Evolutionary conservation across 1,140 invertebrate species (phyloP).

Genomic region (Atta cephalotes): DNA sequence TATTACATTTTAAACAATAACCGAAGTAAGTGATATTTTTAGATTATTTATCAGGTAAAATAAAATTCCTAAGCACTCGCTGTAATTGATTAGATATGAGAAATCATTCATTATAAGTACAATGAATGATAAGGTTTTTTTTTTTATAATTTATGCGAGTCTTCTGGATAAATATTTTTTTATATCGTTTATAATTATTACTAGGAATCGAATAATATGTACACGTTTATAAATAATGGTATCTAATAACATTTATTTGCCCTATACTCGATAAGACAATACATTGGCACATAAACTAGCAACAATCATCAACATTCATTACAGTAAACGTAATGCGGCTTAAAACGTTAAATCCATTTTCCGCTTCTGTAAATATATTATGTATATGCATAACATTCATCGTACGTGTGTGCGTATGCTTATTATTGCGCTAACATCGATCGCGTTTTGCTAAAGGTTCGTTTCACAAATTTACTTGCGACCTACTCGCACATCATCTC

Average conservation of each 20-base stretch:
- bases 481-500: constrained; percentile 13
- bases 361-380: constrained; percentile 65
- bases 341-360: constrained; percentile 68
- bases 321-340: constrained; percentile 77
- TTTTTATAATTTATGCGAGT: not conserved
- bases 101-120: not conserved
- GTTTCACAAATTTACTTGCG: constrained; percentile 33
- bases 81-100: not conserved
- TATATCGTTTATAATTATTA: constrained; percentile 28
- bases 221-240: constrained; percentile 63
- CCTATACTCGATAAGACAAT: constrained; percentile 76
- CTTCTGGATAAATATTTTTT: constrained; percentile 7
- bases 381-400: constrained; percentile 77
- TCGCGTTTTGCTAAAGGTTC: constrained; percentile 30
- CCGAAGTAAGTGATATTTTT: not conserved
- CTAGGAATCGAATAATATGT: constrained; percentile 1
- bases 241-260: constrained; percentile 82
- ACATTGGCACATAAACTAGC: constrained; percentile 82
- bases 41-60: not conserved
- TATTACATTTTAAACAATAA: constrained; percentile 18
- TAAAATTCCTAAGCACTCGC: not conserved
- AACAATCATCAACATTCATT: constrained; percentile 83
- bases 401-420: constrained; percentile 40
- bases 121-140: constrained; percentile 3
- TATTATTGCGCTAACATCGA: constrained; percentile 55